Base-by-base conservation (phyloP, 2,797 vertebrate genomes). In the Harpagifer antarcticus region DNA sequence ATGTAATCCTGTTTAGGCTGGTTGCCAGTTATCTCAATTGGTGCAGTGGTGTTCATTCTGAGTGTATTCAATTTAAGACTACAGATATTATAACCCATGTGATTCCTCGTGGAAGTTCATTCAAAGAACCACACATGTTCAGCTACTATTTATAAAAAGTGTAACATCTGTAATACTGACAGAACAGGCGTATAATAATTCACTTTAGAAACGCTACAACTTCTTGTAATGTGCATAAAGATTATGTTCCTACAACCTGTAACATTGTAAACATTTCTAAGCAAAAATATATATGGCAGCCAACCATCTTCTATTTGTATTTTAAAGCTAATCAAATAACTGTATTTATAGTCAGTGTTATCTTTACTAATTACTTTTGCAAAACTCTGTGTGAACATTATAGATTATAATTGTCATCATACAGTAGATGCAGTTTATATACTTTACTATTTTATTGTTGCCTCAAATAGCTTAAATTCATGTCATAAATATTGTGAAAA, bases 1-100 rank as follows among this genome's bases (percentile, higher is more conserved):
- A 66, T 63, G 64, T 17, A 63, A 68, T 70, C n/a, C 31, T 4
- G 9, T 19, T 47, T 52, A 45, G 27, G 20, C 48, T 9, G 27
- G 11, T 63, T 58, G 42, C 27, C 66, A 55, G 15, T 33, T 66
- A 23, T 58, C 42, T 67, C 47, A 72, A 49, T 23, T 65, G 31
- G 17, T 45, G 23, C 52, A 56, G 4, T 63, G 14, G 49, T 58
- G 27, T n/a, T 14, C n/a, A 27, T 50, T 61, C 50, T 71, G 9
- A 17, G 17, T 43, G 50, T 47, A 12, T 62, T 37, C 19, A 13
- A 49, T 20, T n/a, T 19, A 17, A 66, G 63, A 66, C 13, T 44
- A 42, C 8, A 43, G 4, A 40, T 61, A 14, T 16, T 47, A 52
- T 31, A 9, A 3, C 8, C 20, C 13, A 44, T 6, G 44, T 59